Percentiles rank a stretch among this genome's conserved stretches.
These are phyloP conservation scores for Xestia c-nigrum DNA, from an alignment of 2,888 invertebrate genomes.

Conservation along the genomic window DNA sequence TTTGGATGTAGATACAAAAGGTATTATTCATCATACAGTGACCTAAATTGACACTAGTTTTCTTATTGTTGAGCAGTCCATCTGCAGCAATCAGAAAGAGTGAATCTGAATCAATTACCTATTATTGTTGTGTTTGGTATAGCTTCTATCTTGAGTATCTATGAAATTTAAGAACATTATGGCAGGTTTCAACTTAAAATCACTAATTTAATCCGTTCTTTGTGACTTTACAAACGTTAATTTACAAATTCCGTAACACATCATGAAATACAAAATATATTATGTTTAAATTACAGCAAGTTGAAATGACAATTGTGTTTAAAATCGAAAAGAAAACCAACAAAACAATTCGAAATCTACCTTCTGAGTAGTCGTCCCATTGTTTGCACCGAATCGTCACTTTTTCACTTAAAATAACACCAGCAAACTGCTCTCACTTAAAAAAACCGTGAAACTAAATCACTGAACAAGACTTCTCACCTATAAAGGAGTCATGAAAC, in stretches of 20 bases:
- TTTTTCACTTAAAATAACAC: neutral
- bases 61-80: slow-evolving; percentile 20
- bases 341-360: slow-evolving; percentile 20
- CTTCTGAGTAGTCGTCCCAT: slow-evolving; percentile 39
- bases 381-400: neutral
- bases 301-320: neutral
- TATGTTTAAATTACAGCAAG: neutral
- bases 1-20: neutral
- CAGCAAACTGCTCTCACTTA: slow-evolving; percentile 3
- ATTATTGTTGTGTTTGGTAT: slow-evolving; percentile 3
- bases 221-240: neutral
- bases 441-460: slow-evolving; percentile 13
- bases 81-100: slow-evolving; percentile 12
- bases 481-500: neutral
- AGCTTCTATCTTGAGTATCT: neutral
- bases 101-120: slow-evolving; percentile 20
- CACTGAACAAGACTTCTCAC: slow-evolving; percentile 12
- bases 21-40: slow-evolving; percentile 19
- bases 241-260: neutral
- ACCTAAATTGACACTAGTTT: slow-evolving; percentile 45
- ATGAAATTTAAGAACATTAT: neutral
- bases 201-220: neutral
- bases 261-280: neutral
- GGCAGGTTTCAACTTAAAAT: neutral
- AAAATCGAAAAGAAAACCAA: neutral